Conservation (phyloP, 2,888 invertebrate species). For the Hecatera dysodea region DNA sequence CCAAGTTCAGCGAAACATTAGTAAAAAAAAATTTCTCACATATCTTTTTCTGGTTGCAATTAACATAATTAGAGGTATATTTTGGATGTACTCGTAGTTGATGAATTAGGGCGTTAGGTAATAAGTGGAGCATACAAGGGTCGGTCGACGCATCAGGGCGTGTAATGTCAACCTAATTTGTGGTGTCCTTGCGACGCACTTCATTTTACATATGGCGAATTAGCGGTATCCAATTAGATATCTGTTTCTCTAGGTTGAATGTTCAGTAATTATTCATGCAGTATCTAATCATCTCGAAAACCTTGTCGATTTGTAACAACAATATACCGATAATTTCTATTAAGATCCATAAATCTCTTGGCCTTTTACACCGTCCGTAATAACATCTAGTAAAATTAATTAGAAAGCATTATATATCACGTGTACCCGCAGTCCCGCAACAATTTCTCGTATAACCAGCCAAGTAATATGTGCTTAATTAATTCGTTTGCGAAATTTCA, state of each 20-base stretch:
- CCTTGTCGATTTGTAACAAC: neutral
- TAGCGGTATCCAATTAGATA: constrained; percentile 5
- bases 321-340: constrained; percentile 12
- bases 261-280: constrained; percentile 1
- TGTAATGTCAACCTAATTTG: constrained; percentile 56
- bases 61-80: neutral
- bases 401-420: constrained; percentile 23
- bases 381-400: constrained; percentile 30
- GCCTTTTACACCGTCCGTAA: neutral
- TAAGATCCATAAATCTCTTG: constrained; percentile 17
- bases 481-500: constrained; percentile 52
- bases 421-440: constrained; percentile 2
- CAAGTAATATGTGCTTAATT: constrained; percentile 45
- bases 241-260: neutral
- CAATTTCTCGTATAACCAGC: constrained; percentile 12
- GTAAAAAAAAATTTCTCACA: neutral
- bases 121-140: constrained; percentile 29
- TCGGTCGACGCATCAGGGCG: constrained; percentile 44
- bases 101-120: constrained; percentile 1
- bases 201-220: constrained; percentile 12
- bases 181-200: constrained; percentile 49
- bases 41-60: no score
- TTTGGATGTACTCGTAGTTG: neutral
- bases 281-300: constrained; percentile 10
- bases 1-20: neutral